Conservation (phyloP, 2,113 vertebrate genomes). For the Protobothrops flavoviridis region DNA sequence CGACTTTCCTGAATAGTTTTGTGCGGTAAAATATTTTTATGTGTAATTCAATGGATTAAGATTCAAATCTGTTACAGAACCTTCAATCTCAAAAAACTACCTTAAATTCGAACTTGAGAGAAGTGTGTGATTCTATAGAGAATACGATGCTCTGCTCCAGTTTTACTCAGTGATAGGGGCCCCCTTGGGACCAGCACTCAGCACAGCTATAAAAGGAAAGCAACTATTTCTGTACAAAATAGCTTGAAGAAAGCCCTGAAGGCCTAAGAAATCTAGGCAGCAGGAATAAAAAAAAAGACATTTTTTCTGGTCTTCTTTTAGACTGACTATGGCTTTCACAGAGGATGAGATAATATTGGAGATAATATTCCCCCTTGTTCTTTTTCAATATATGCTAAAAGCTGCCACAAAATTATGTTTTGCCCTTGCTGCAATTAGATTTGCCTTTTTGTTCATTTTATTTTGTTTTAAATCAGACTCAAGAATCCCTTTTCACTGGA, state of each 20-base stretch:
- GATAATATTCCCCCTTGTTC: not conserved
- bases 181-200: slow-evolving; percentile 10
- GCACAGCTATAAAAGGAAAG: not conserved
- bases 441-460: not conserved
- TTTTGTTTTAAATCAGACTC: not conserved
- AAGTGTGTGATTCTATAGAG: not conserved
- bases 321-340: not conserved
- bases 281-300: not conserved
- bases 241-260: slow-evolving; percentile 17
- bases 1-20: not conserved
- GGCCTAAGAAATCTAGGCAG: slow-evolving; percentile 1
- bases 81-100: not conserved
- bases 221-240: slow-evolving; percentile 7
- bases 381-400: not conserved
- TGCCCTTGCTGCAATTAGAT: not conserved
- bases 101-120: not conserved
- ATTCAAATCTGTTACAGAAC: not conserved
- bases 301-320: not conserved
- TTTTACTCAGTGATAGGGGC: not conserved
- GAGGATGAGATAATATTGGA: not conserved
- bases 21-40: not conserved
- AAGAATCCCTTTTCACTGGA: not conserved
- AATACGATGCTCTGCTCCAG: not conserved
- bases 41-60: not conserved
- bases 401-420: not conserved